Evolutionary conservation across 53 echinoderm and acorn worm species (phyloP).

Genomic region (Paelopatides confundens): DNA sequence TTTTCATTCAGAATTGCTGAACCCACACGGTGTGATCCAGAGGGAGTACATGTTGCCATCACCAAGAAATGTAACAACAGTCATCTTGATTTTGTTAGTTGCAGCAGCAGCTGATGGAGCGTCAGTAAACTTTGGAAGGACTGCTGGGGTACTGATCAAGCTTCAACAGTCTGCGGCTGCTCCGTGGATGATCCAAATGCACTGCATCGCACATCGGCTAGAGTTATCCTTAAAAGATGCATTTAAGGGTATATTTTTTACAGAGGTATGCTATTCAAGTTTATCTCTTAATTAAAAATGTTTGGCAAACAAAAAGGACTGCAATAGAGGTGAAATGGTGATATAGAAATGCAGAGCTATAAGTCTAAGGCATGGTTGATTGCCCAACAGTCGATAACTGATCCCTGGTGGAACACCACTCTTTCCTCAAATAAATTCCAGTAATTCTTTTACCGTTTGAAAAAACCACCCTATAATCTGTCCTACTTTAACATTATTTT

Average conservation of each 20-base stretch:
- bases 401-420: neutral
- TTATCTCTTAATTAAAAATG: neutral
- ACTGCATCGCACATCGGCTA: conserved; percentile 57
- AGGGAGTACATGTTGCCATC: conserved; percentile 42
- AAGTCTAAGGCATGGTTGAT: too few relatives aligned
- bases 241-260: conserved; percentile 52
- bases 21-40: conserved; percentile 43
- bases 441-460: too few relatives aligned
- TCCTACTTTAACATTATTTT: too few relatives aligned
- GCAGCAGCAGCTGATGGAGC: conserved; percentile 67
- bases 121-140: conserved; percentile 52
- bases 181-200: conserved; percentile 63
- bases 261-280: conserved; percentile 15
- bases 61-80: conserved; percentile 24
- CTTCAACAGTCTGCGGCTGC: conserved; percentile 17
- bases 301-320: too few relatives aligned
- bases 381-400: too few relatives aligned
- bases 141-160: conserved; percentile 51
- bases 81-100: conserved; percentile 59
- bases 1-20: conserved; percentile 70
- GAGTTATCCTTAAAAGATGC: conserved; percentile 53
- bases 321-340: too few relatives aligned
- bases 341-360: too few relatives aligned
- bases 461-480: too few relatives aligned
- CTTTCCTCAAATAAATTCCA: too few relatives aligned